These are phyloP conservation scores for Teleopsis dalmanni DNA, from an alignment of 1,140 invertebrate species.

Conservation along the genomic window DNA sequence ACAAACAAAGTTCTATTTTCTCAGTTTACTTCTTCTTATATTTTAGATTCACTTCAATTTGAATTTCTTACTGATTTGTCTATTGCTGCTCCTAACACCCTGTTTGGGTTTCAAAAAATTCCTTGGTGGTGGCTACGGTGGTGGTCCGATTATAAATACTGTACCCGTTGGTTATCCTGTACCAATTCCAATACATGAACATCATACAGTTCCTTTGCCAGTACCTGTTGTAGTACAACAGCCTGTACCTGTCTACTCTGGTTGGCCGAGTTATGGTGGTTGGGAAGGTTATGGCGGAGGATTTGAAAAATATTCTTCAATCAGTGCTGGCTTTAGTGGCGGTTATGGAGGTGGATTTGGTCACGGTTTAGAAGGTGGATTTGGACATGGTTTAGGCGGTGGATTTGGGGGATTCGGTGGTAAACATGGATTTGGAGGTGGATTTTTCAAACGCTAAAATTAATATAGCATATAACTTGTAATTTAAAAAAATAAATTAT, in stretches of 20 bases:
- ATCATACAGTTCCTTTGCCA: not conserved
- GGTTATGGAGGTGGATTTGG: not conserved
- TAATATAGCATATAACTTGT: not conserved
- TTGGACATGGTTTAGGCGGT: constrained; percentile 11
- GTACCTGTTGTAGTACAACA: not conserved
- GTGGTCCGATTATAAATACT: too few relatives aligned
- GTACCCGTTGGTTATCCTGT: too few relatives aligned
- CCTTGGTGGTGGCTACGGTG: too few relatives aligned
- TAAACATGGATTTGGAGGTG: constrained; percentile 6
- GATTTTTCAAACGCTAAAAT: not conserved
- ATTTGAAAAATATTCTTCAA: too few relatives aligned
- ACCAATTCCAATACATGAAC: not conserved
- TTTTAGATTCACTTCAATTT: not conserved
- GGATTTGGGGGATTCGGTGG: constrained; percentile 9
- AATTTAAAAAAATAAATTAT: too few relatives aligned
- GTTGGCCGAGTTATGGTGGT: not conserved
- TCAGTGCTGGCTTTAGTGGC: not conserved
- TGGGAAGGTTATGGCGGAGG: not conserved
- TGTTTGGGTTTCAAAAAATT: too few relatives aligned
- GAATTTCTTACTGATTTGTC: not conserved
- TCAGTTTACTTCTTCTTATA: not conserved
- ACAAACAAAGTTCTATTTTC: not conserved
- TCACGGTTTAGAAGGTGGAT: not conserved
- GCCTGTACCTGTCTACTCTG: not conserved
- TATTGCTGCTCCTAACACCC: too few relatives aligned